Evolutionary conservation across 2,888 invertebrate species (phyloP), one percentile per base, ranked within the genome.

Genomic region (Neoascia interrupta): DNA sequence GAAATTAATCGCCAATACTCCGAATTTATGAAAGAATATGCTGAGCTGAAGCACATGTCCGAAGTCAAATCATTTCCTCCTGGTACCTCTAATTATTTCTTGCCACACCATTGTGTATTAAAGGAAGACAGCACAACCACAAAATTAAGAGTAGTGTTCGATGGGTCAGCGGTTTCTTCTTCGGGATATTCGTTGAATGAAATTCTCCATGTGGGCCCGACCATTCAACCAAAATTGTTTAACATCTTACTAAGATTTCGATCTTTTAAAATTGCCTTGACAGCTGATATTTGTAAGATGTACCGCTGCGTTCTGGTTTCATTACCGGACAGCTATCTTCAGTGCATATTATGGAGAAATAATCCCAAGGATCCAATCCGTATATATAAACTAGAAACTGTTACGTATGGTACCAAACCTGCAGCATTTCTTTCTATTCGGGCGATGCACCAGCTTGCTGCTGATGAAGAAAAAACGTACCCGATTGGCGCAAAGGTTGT

Each of bases 231-330:
- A 0, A 81, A 66, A 31, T 16, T 69, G n/a, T 69, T 76, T 18
- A 31, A 60, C n/a, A 72, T 47, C 11, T 34, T 70, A 15, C 16
- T 70, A n/a, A 47, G 69, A 6, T 76, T 69, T 81, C 36, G 75
- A 2, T 63, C 51, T 15, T 72, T 58, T 23, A n/a, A 15, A 13
- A 6, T 23, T 23, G 26, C 26, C 26, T 36, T 81, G 5, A 49
- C 49, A 4, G 61, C 39, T 10, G 69, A 76, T 19, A 81, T 79
- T 11, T 66, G 64, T 6, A 74, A 81, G 34, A 82, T 81, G 66
- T 81, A 81, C 37, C 54, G 80, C 1, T 41, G 31, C 8, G 31
- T 41, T 18, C 18, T 18, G 16, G n/a, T 15, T 18, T 18, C 2
- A n/a, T n/a, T n/a, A n/a, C 10, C 8, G 16, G 10, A 18, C 13